Base-by-base conservation (phyloP, 2,113 vertebrate species). In the Onychostruthus taczanowskii region DNA sequence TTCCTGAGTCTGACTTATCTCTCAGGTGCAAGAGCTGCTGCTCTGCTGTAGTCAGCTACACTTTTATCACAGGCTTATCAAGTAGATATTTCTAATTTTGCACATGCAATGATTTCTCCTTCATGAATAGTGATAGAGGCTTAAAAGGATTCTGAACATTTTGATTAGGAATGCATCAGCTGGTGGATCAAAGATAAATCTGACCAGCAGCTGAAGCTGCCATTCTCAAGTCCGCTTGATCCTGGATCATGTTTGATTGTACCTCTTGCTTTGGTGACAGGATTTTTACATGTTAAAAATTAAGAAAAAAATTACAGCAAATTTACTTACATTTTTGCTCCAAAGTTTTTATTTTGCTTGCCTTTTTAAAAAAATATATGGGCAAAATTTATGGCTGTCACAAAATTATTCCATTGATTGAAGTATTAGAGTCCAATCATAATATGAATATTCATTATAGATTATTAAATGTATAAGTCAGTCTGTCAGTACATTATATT, bases 51-150 rank as follows among this genome's bases (percentile, higher is more conserved):
- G 87, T 94, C 90, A 93, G 93, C 92, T 63, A 68, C 59, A 81
- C 78, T 87, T 94, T 95, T 94, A 90, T 93, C 94, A 86, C 27
- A 56, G 47, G 8, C 50, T 93, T 93, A 93, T 95, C 79, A 74
- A 93, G 59, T 37, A 86, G 55, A 63, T 92, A 86, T 88, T 77
- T 90, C 63, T 93, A 94, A 93, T 95, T 94, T 94, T 95, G 35
- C 72, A 93, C 1, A 3, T 91, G 43, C 46, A 93, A 74, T 86
- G 30, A 90, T 90, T 96, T 96, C 78, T 84, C 72, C 85, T 95
- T 88, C 84, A 95, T 96, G 90, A 94, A 95, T 95, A 95, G 27
- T 83, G 82, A 95, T 95, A 89, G 93, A 67, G 13, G 30, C 50
- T 94, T 90, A 50, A 84, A 95, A 95, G 74, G 72, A 23, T 24